Percentiles rank a stretch among this genome's conserved stretches.
Conservation (phyloP, 2,888 invertebrate species). For the Horisme vitalbata region DNA sequence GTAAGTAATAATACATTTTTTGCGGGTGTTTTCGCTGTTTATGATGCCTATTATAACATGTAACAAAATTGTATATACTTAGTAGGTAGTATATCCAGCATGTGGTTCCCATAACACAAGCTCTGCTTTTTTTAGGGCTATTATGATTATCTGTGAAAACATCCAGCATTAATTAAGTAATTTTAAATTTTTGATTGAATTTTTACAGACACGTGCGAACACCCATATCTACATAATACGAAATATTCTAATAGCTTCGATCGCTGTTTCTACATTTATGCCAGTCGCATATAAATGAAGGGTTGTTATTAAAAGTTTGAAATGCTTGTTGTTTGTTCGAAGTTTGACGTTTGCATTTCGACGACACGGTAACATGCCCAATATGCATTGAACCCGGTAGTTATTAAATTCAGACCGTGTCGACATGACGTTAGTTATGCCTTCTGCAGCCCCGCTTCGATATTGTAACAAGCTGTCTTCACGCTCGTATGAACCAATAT, state of each 20-base stretch:
- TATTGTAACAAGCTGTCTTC: slow-evolving; percentile 15
- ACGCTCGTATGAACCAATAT: slow-evolving; percentile 15
- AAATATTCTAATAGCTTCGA: slow-evolving; percentile 4
- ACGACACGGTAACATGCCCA: background rate
- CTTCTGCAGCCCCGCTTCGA: slow-evolving; percentile 1
- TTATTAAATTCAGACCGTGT: slow-evolving; percentile 9
- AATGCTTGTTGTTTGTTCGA: slow-evolving; percentile 8
- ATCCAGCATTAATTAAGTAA: no score
- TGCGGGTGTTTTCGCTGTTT: no score
- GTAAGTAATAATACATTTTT: slow-evolving; percentile 3
- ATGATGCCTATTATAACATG: no score
- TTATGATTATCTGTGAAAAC: no score
- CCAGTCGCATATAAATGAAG: slow-evolving; percentile 10
- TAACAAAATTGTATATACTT: no score
- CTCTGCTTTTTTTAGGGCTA: no score
- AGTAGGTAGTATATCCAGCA: no score
- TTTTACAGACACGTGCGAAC: background rate
- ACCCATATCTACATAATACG: background rate
- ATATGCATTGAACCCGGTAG: slow-evolving; percentile 5
- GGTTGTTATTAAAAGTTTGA: slow-evolving; percentile 12
- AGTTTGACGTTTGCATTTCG: slow-evolving; percentile 7
- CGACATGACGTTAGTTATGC: slow-evolving; percentile 14
- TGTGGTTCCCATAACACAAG: no score
- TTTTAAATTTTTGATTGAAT: background rate
- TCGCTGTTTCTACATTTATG: background rate